Evolutionary conservation across 1,140 invertebrate species (phyloP).

Genomic region (Pentalonia nigronervosa): DNA sequence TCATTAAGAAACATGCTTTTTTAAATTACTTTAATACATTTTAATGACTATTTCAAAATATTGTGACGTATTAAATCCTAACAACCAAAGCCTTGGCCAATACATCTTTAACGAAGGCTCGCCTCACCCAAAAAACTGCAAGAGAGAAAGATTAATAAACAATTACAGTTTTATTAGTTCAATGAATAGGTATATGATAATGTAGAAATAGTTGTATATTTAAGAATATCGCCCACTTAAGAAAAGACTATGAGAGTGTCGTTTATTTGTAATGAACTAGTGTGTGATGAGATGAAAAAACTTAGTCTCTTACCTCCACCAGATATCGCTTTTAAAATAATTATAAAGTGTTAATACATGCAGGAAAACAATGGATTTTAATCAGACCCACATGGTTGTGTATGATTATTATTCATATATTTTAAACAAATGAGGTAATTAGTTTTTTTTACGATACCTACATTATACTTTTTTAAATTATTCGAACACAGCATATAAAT

Average conservation of each 20-base stretch:
- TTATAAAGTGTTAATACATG: not conserved
- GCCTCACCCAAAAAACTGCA: conserved; percentile 5
- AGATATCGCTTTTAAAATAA: not conserved
- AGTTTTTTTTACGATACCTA: not conserved
- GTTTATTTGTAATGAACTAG: conserved; percentile 32
- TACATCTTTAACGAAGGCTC: not conserved
- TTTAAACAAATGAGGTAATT: conserved; percentile 48
- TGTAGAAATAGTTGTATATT: conserved; percentile 28
- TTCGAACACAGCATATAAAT: not conserved
- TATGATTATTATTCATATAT: conserved; percentile 40
- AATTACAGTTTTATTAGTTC: not conserved
- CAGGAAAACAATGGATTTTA: conserved; percentile 50
- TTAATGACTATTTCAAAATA: not conserved
- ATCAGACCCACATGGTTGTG: conserved; percentile 43
- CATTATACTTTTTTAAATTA: not conserved
- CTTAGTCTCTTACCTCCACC: not conserved
- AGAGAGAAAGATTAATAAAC: conserved; percentile 19
- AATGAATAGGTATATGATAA: not conserved
- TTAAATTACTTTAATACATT: not conserved
- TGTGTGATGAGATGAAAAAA: not conserved
- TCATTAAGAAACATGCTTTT: not conserved
- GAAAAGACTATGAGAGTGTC: not conserved
- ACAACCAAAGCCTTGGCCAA: not conserved
- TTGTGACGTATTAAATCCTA: not conserved
- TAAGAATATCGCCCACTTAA: conserved; percentile 32